These are phyloP conservation scores for Sicus ferrugineus DNA, from an alignment of 2,888 invertebrate species.

Conservation along the genomic window DNA sequence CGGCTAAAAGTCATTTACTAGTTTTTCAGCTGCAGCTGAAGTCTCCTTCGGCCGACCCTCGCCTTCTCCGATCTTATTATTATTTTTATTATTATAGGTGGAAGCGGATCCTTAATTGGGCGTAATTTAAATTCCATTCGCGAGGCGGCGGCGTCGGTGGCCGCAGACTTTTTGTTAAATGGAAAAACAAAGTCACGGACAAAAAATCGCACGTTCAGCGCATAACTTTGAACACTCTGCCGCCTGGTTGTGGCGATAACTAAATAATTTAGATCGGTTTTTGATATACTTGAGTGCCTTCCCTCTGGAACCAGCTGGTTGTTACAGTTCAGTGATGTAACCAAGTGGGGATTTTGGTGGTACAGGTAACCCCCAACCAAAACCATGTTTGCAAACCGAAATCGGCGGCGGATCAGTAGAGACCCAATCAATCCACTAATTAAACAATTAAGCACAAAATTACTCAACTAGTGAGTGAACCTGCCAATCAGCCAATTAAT, in stretches of 20 bases:
- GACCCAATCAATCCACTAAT: no score
- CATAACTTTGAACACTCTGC: slow-evolving; percentile 34
- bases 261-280: slow-evolving; percentile 31
- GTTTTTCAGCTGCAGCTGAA: not conserved
- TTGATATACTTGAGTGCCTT: no score
- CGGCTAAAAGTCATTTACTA: not conserved
- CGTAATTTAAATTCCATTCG: slow-evolving; percentile 63
- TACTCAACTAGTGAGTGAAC: no score
- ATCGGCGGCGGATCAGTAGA: no score
- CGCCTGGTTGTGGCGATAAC: slow-evolving; percentile 18
- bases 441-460: no score
- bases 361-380: no score
- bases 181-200: not conserved
- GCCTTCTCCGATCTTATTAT: not conserved
- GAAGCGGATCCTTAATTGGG: slow-evolving; percentile 54
- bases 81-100: slow-evolving; percentile 2
- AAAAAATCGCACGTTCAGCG: slow-evolving; percentile 30
- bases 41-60: not conserved
- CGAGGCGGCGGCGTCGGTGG: slow-evolving; percentile 48
- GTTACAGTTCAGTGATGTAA: no score
- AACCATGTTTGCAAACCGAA: no score
- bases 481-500: no score
- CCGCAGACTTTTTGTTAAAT: slow-evolving; percentile 20
- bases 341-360: no score
- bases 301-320: no score